Conservation (phyloP, 2,113 vertebrate species). For the Cololabis saira region DNA sequence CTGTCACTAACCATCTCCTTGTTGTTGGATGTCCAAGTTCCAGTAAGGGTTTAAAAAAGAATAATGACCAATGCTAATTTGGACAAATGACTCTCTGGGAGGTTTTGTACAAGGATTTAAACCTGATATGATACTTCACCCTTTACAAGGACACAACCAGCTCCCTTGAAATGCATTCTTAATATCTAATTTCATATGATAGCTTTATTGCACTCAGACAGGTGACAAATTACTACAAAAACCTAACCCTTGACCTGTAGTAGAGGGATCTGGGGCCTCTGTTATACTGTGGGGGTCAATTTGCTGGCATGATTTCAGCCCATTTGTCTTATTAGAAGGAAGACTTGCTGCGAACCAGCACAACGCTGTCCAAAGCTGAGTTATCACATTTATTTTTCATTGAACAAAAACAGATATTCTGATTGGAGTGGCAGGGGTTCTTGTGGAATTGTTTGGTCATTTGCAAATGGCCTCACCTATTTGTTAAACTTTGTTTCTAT, state of each 20-base stretch:
- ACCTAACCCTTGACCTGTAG: not conserved
- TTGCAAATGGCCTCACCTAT: too few species aligned
- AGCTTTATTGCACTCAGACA: conserved; percentile 35
- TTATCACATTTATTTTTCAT: not conserved
- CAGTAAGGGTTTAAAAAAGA: conserved; percentile 69
- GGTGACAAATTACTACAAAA: conserved; percentile 7
- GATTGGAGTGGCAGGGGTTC: not conserved
- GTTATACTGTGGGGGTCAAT: not conserved
- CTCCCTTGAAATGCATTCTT: conserved; percentile 38
- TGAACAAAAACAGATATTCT: not conserved
- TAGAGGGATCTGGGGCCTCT: not conserved
- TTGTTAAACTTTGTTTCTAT: too few species aligned
- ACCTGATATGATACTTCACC: conserved; percentile 66
- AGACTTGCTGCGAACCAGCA: not conserved
- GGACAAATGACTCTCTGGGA: conserved; percentile 79
- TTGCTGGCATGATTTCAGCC: not conserved
- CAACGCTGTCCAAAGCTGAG: not conserved
- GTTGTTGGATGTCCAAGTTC: conserved; percentile 75
- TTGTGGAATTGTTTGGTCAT: too few species aligned
- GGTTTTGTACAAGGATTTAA: conserved; percentile 68
- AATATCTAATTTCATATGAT: conserved; percentile 54
- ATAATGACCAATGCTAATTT: conserved; percentile 82
- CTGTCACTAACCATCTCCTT: conserved; percentile 80
- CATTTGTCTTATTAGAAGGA: not conserved
- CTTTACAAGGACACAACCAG: conserved; percentile 60